phyloP scores from a whole-genome alignment of 2,888 invertebrate species.

The Eurois occulta region DNA sequence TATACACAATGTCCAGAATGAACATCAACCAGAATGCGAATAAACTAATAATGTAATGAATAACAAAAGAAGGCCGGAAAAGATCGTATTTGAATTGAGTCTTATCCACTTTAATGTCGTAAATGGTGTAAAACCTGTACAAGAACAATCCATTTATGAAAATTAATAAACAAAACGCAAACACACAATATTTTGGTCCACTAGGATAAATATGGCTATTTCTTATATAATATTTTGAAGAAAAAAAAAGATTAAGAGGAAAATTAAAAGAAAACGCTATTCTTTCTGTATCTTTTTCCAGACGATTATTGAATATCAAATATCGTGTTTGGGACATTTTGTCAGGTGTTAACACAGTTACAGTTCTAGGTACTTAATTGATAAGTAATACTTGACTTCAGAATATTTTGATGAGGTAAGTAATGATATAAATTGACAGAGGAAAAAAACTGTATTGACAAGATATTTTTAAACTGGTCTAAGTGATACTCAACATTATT shows the following conservation, averaged over 20 bases:
- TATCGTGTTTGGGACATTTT: not conserved
- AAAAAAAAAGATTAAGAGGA: constrained; percentile 17
- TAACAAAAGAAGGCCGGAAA: constrained; percentile 3
- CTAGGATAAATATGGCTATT: constrained; percentile 12
- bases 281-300: constrained; percentile 6
- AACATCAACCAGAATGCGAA: constrained; percentile 4
- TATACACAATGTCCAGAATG: constrained; percentile 1
- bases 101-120: not conserved
- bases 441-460: not conserved
- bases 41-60: not conserved
- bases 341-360: not conserved
- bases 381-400: not conserved
- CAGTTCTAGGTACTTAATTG: too few species aligned
- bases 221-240: constrained; percentile 14
- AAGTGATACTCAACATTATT: not conserved
- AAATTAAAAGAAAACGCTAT: constrained; percentile 24
- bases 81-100: constrained; percentile 6
- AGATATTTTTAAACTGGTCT: not conserved
- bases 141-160: not conserved
- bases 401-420: not conserved
- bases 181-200: constrained; percentile 4
- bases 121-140: not conserved
- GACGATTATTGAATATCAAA: not conserved
- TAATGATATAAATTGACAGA: not conserved
- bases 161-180: constrained; percentile 19